Base-by-base conservation (phyloP, 1,140 invertebrate genomes). In the Heliconius nattereri region DNA sequence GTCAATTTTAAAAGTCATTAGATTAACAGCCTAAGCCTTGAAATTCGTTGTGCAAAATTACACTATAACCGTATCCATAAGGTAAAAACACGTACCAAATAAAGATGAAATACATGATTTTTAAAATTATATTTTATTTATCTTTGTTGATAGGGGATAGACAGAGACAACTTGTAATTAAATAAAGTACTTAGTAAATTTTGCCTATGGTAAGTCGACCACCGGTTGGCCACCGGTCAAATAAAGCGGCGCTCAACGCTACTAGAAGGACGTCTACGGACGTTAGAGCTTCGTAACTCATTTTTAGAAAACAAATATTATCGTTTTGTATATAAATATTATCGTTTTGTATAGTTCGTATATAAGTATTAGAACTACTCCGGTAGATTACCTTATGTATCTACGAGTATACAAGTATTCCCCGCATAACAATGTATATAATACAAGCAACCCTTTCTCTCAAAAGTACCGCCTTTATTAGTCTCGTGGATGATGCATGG, bases 1-100 rank as follows among this genome's bases (percentile, higher is more conserved):
- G 85, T 87, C 89, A 90, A 90, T 88, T 89, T 89, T 86, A 87
- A 92, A 89, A 87, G 86, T 92, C 86, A 92, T 83, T 88, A 87
- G 89, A 91, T 91, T 92, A 90, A 85, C 78, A 66, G 76, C 80
- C 7, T 71, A 82, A 85, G 83, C 80, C 84, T 83, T 75, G 70
- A 85, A 76, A 86, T 83, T 78, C 78, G 81, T 89, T 87, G 85
- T 82, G 83, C 85, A 87, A 86, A 84, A 80, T 79, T 78, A 66
- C 26, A 32, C 60, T 71, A 49, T 76, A 40, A 76, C 52, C 70
- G 66, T 70, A 75, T 19, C 73, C 45, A 60, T 40, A 71, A 52
- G 74, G 35, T 75, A 16, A 32, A 16, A 23, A 71, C 78, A 75
- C 40, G 76, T 78, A 72, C 70, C 66, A 54, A 71, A 0, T 26